Evolutionary conservation across 2,113 vertebrate genomes (phyloP), one percentile per base, ranked within the genome.

Genomic region (Lathamus discolor): DNA sequence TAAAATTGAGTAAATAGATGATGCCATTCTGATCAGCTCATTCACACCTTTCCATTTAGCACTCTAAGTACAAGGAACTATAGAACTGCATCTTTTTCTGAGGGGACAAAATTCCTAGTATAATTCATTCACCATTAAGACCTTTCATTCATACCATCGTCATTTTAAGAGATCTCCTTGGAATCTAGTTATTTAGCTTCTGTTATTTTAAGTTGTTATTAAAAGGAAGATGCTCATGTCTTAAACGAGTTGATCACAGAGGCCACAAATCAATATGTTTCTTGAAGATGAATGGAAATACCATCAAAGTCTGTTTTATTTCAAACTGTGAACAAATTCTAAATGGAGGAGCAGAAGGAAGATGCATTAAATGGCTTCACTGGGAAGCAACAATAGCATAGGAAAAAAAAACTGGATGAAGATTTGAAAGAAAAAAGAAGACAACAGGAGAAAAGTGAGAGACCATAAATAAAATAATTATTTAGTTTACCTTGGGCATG

Each of bases 261-360:
- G 79, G n/a, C n/a, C 86, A 78, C 59, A 94, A 95, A 92, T 84
- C 20, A 0, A 6, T 82, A 61, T 23, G 49, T 44, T 62, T 73
- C 55, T 93, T 95, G 66, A 95, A 90, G 67, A 92, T 27, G 10
- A 89, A 77, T 59, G 49, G 91, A 96, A 89, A 92, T 77, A 82
- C 16, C 37, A 84, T 73, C 81, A 91, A 77, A 88, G 17, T 70
- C 29, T 39, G 8, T 49, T 89, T 86, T 48, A 67, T 88, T 84
- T 85, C 49, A 80, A 48, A 31, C 33, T 77, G 54, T 91, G 74
- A 63, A 86, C 68, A 90, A 84, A 86, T 84, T 95, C 81, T 95
- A 94, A 95, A 79, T 77, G 82, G 68, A 94, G 69, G 22, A 55
- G 74, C 37, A 88, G n/a, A 89, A 62, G 18, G 72, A 88, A 83